Percentiles rank a stretch among this genome's conserved stretches.
These are phyloP conservation scores for Zeus faber DNA, from an alignment of 2,113 vertebrate species.

Conservation along the genomic window DNA sequence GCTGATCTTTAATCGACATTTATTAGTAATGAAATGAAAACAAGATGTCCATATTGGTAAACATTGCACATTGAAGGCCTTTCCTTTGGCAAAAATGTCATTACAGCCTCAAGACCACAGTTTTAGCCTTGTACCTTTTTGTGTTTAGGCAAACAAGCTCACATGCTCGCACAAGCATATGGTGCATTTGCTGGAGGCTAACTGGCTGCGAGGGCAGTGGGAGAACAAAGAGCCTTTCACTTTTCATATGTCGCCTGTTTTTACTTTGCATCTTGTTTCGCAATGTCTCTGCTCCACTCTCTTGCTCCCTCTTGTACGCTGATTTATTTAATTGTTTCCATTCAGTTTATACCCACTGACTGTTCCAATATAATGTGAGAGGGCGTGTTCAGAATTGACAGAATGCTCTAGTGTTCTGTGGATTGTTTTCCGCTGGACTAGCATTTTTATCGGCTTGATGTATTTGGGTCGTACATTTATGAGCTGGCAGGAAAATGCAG, in stretches of 20 bases:
- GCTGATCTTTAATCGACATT: too few relatives aligned
- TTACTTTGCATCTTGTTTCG: constrained; percentile 3
- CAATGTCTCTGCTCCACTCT: constrained; percentile 8
- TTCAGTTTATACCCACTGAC: constrained; percentile 13
- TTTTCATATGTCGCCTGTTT: constrained; percentile 2
- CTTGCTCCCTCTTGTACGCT: constrained; percentile 15
- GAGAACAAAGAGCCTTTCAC: constrained; percentile 24
- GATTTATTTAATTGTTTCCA: constrained; percentile 18
- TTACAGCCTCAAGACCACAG: too few relatives aligned
- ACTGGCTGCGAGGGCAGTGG: not conserved
- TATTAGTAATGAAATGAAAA: too few relatives aligned
- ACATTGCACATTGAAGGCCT: too few relatives aligned
- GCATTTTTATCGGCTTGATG: too few relatives aligned
- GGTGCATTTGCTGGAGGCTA: constrained; percentile 5
- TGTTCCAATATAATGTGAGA: constrained; percentile 13
- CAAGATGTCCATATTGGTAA: too few relatives aligned
- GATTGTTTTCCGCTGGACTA: too few relatives aligned
- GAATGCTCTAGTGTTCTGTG: not conserved
- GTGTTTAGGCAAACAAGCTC: too few relatives aligned
- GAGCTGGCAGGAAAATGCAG: too few relatives aligned
- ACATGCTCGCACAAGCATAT: constrained; percentile 1
- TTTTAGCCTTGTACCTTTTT: too few relatives aligned
- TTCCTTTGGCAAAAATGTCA: too few relatives aligned
- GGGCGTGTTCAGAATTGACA: not conserved
- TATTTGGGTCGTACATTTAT: too few relatives aligned